A percentile compares a stretch with the other conserved stretches of the same genome.
Conservation (phyloP, 2,888 invertebrate species). For the Antheraea yamamai region DNA sequence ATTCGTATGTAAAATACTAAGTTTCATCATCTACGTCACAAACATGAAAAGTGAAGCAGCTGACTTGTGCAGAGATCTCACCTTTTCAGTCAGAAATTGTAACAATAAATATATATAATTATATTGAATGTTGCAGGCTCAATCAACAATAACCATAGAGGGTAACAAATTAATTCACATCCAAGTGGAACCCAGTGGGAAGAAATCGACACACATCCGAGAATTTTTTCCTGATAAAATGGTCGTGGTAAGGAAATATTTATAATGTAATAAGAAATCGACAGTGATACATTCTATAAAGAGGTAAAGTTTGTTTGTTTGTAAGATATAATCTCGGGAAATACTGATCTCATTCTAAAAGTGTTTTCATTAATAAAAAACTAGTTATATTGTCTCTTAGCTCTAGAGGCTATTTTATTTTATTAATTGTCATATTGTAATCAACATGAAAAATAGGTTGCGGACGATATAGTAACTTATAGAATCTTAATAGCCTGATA, state of each 20-base stretch:
- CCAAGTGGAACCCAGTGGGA: slow-evolving; percentile 56
- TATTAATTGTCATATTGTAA: too few species aligned
- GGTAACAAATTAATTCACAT: slow-evolving; percentile 63
- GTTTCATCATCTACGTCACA: background rate
- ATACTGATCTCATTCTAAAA: too few species aligned
- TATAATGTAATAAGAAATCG: background rate
- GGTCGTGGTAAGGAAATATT: slow-evolving; percentile 44
- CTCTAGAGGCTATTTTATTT: too few species aligned
- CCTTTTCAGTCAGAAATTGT: background rate
- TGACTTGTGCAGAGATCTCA: background rate
- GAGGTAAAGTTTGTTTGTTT: background rate
- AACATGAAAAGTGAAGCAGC: background rate
- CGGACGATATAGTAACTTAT: too few species aligned
- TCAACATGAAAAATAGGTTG: too few species aligned
- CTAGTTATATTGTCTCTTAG: too few species aligned
- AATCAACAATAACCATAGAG: slow-evolving; percentile 56
- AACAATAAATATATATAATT: background rate
- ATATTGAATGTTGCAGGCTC: slow-evolving; percentile 50
- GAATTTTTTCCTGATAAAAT: slow-evolving; percentile 56
- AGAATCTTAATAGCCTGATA: too few species aligned
- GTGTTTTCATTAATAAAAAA: too few species aligned
- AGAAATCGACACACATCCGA: slow-evolving; percentile 53
- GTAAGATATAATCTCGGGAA: background rate
- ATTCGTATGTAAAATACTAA: background rate
- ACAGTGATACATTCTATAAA: background rate